Percentiles rank a stretch among this genome's conserved stretches.
Evolutionary conservation across 2,888 invertebrate species (phyloP).

Genomic region (Dasypogon diadema): DNA sequence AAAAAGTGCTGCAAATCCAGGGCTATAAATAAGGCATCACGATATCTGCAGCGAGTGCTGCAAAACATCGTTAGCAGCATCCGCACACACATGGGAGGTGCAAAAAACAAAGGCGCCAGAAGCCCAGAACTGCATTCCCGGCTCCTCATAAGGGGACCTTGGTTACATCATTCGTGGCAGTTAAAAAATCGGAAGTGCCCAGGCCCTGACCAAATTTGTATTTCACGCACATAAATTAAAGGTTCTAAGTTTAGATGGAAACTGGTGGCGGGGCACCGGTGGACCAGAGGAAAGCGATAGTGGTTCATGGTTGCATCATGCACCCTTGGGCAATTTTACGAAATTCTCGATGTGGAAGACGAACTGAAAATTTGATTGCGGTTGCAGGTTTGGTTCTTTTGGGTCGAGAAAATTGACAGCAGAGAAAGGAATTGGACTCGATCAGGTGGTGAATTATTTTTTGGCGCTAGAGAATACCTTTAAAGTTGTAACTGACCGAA

Average conservation of each 20-base stretch:
- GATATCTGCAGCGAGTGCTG: constrained; percentile 31
- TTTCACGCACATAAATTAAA: constrained; percentile 24
- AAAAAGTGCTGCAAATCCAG: constrained; percentile 40
- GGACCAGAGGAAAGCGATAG: background rate
- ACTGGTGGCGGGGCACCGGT: background rate
- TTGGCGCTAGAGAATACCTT: background rate
- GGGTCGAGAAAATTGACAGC: background rate
- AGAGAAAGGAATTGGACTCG: constrained; percentile 15
- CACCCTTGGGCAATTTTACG: constrained; percentile 16
- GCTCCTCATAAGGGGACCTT: constrained; percentile 37
- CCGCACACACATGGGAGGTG: background rate
- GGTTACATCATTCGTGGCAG: constrained; percentile 30
- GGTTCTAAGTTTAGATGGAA: background rate
- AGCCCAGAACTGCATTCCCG: constrained; percentile 38
- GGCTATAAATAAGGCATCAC: constrained; percentile 27
- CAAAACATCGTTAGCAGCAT: constrained; percentile 37
- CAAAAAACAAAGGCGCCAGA: constrained; percentile 41
- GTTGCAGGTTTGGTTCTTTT: background rate
- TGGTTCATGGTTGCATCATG: constrained; percentile 10
- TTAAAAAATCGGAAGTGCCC: constrained; percentile 39
- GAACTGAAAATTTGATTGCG: constrained; percentile 30
- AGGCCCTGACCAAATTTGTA: constrained; percentile 36
- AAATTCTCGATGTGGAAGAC: constrained; percentile 19
- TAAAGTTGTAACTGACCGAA: too few species aligned
- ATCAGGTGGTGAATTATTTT: constrained; percentile 21